phyloP scores from a whole-genome alignment of 2,888 invertebrate species.

The Lasioglossum oenotherae region DNA sequence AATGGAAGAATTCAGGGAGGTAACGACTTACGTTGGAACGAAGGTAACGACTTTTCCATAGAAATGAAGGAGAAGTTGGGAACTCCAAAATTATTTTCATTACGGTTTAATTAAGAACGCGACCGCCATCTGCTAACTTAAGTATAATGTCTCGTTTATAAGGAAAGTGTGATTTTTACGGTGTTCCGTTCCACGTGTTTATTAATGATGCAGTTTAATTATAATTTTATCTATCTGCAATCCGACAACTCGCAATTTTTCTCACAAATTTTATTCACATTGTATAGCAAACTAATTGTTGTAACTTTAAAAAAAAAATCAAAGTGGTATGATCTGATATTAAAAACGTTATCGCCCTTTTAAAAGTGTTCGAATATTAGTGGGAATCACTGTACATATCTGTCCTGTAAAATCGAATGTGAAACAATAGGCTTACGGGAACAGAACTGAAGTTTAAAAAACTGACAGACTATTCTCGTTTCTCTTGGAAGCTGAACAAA shows the following conservation, averaged over 20 bases:
- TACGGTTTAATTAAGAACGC: constrained; percentile 25
- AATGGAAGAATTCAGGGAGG: constrained; percentile 34
- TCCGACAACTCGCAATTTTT: no score
- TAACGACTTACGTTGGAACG: constrained; percentile 41
- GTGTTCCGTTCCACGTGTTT: neutral
- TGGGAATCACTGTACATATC: no score
- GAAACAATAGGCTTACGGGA: neutral
- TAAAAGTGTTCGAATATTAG: no score
- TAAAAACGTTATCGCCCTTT: no score
- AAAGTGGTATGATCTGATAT: no score
- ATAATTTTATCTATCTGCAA: neutral
- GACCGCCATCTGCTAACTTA: neutral
- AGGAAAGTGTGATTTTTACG: neutral
- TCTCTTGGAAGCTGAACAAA: neutral
- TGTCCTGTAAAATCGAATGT: neutral
- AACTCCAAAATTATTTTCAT: constrained; percentile 41
- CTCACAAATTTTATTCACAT: no score
- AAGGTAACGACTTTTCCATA: constrained; percentile 30
- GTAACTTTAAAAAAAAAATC: no score
- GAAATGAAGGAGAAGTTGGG: constrained; percentile 22
- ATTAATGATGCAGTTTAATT: no score
- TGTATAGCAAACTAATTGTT: no score
- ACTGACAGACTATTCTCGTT: neutral
- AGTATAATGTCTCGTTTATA: neutral
- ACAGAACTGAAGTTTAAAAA: neutral